Evolutionary conservation across 1,140 invertebrate species (phyloP).

Genomic region (Sitobion miscanthi): DNA sequence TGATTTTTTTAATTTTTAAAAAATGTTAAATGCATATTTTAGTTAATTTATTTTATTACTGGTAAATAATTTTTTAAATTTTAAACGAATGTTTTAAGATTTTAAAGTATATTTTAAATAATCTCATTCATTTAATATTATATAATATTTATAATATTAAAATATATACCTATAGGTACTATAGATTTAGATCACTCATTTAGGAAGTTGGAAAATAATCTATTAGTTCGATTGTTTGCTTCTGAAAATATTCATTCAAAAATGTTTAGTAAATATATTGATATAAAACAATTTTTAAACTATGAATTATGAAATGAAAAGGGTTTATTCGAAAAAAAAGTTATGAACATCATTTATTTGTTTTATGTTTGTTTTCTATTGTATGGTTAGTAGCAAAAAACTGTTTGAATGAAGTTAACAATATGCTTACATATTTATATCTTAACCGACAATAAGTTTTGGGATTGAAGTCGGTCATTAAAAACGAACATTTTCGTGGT

Average conservation of each 20-base stretch:
- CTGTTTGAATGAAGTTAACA: not conserved
- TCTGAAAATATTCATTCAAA: not conserved
- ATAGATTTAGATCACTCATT: not conserved
- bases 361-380: not conserved
- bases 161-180: too few species aligned
- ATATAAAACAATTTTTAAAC: not conserved
- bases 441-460: not conserved
- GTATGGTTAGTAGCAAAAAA: not conserved
- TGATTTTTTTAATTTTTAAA: not conserved
- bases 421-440: not conserved
- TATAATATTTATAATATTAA: not conserved
- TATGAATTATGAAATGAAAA: not conserved
- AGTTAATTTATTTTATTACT: not conserved
- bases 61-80: too few species aligned
- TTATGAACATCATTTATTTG: not conserved
- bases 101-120: not conserved
- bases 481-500: not conserved
- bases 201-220: not conserved
- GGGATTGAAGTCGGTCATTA: not conserved
- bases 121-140: too few species aligned
- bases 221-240: not conserved
- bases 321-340: not conserved
- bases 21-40: not conserved
- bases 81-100: not conserved
- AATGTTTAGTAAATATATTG: not conserved